Conservation (phyloP, 2,797 vertebrate species). For the Propithecus deckenii region DNA sequence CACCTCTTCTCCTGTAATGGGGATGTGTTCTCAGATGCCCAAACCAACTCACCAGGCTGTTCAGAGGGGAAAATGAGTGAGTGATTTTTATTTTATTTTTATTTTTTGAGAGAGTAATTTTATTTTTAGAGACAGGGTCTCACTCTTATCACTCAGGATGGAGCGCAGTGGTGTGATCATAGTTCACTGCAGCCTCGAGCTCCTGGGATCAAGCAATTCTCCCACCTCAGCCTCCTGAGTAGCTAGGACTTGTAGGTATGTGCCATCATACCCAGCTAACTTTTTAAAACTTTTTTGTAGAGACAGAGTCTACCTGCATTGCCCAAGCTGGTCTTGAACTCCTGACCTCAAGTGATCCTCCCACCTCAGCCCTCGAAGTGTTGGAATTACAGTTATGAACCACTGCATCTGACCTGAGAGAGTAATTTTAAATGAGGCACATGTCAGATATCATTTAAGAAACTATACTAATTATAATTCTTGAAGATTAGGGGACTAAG, state of each 20-base stretch:
- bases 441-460: conserved; percentile 38
- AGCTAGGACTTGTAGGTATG: not conserved
- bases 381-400: not conserved
- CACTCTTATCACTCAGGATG: not conserved
- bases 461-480: conserved; percentile 40
- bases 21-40: not conserved
- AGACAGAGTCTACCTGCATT: not conserved
- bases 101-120: conserved; percentile 7
- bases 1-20: not conserved
- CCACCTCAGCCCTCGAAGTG: not conserved
- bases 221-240: not conserved
- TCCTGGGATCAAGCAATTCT: not conserved
- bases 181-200: not conserved
- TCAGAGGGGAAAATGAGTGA: not conserved
- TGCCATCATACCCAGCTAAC: not conserved
- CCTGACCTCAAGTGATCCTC: not conserved
- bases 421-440: conserved; percentile 24
- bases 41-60: not conserved
- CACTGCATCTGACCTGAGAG: not conserved
- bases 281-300: not conserved
- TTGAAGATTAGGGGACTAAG: conserved; percentile 22
- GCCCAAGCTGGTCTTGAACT: not conserved
- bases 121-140: not conserved
- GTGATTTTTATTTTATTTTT: not conserved
- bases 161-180: not conserved